These are phyloP conservation scores for Channa striata DNA, from an alignment of 2,797 vertebrate genomes.

Conservation along the genomic window DNA sequence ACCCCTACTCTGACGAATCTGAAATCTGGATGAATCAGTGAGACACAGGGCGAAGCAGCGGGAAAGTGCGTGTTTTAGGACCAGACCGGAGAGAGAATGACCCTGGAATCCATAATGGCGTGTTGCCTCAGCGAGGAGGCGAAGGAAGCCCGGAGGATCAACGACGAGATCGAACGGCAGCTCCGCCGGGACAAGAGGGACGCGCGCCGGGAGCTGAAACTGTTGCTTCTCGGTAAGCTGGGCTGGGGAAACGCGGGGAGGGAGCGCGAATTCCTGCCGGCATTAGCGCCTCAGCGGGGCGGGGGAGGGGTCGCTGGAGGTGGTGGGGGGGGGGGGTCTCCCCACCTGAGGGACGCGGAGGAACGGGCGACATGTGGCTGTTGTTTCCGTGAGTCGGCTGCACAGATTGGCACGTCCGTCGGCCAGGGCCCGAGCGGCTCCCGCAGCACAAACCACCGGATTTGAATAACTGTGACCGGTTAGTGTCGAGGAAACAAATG, in stretches of 20 bases:
- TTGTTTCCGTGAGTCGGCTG: slow-evolving; percentile 49
- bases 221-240: slow-evolving; percentile 92
- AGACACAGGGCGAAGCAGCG: slow-evolving; percentile 11
- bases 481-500: slow-evolving; percentile 52
- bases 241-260: background rate
- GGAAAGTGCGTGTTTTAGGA: slow-evolving; percentile 40
- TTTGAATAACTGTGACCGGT: slow-evolving; percentile 72
- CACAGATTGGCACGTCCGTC: slow-evolving; percentile 60
- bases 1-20: slow-evolving; percentile 15
- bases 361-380: slow-evolving; percentile 1
- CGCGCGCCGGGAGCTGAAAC: slow-evolving; percentile 92
- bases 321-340: background rate
- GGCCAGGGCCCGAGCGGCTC: slow-evolving; percentile 22
- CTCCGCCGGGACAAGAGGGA: slow-evolving; percentile 94
- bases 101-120: slow-evolving; percentile 97
- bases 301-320: no score
- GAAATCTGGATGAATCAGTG: slow-evolving; percentile 67
- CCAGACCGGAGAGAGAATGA: slow-evolving; percentile 85
- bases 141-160: slow-evolving; percentile 94
- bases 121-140: slow-evolving; percentile 97
- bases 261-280: slow-evolving; percentile 30
- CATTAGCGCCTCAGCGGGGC: slow-evolving; percentile 21
- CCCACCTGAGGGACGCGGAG: slow-evolving; percentile 62
- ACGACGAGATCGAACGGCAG: slow-evolving; percentile 96
- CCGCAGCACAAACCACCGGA: slow-evolving; percentile 38